Conservation (phyloP, 2,113 vertebrate genomes). For the Euleptes europaea region DNA sequence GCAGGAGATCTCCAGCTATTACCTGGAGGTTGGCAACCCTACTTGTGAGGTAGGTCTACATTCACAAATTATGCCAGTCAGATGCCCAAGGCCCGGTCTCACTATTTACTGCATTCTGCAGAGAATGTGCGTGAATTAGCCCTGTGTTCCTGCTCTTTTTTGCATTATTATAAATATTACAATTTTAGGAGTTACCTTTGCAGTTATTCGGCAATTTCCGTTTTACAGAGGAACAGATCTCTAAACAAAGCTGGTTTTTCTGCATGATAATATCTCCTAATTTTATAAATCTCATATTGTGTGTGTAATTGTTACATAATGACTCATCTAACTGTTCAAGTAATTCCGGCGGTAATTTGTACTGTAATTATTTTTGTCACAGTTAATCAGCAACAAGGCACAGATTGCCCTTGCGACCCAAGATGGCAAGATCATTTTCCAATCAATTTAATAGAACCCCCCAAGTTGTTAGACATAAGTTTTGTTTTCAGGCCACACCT, state of each 20-base stretch:
- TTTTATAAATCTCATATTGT: constrained; percentile 6
- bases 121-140: not conserved
- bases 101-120: not conserved
- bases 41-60: too few species aligned
- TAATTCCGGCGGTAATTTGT: not conserved
- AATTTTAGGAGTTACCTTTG: not conserved
- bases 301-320: not conserved
- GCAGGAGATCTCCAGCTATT: too few species aligned
- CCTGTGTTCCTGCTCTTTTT: not conserved
- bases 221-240: not conserved
- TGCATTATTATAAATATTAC: not conserved
- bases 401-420: not conserved
- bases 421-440: not conserved
- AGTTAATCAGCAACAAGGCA: constrained; percentile 3
- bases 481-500: not conserved
- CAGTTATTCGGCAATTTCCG: not conserved
- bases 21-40: too few species aligned
- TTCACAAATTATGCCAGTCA: not conserved
- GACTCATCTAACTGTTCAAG: constrained; percentile 18
- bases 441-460: not conserved
- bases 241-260: not conserved
- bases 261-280: not conserved
- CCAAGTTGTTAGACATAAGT: not conserved
- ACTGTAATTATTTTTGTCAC: constrained; percentile 18
- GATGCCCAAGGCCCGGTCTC: not conserved